phyloP scores from a whole-genome alignment of 2,113 vertebrate genomes.

The Rhabdornis inornatus region DNA sequence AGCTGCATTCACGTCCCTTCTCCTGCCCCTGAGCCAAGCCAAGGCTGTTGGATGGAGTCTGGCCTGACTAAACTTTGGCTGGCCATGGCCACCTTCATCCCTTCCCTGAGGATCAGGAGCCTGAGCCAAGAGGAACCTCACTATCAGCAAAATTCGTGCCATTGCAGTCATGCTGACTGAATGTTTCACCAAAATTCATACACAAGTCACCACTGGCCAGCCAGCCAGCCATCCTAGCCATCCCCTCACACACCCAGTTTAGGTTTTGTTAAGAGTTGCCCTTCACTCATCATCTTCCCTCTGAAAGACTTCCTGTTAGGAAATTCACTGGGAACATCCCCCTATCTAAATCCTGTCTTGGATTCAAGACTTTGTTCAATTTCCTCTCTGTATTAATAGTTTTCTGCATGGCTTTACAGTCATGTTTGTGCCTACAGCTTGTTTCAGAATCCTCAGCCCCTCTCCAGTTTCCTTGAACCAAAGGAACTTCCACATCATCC shows the following conservation, averaged over 20 bases:
- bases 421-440: neutral
- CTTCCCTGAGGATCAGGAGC: neutral
- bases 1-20: neutral
- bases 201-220: neutral
- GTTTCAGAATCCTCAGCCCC: neutral
- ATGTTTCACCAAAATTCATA: neutral
- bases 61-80: neutral
- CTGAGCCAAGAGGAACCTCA: neutral
- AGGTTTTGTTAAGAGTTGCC: neutral
- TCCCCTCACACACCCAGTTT: neutral
- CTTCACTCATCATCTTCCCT: neutral
- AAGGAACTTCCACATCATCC: neutral
- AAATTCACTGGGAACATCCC: neutral
- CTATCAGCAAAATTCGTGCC: neutral
- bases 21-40: neutral
- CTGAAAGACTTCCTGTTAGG: neutral
- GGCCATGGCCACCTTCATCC: neutral
- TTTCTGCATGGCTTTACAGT: neutral
- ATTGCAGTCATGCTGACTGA: neutral
- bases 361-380: neutral
- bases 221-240: neutral
- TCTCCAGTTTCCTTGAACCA: neutral
- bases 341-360: neutral
- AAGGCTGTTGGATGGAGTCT: neutral
- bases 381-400: neutral